Percentiles rank a stretch among this genome's conserved stretches.
Conservation (phyloP, 2,113 vertebrate species). For the Cheirogaleus medius region DNA sequence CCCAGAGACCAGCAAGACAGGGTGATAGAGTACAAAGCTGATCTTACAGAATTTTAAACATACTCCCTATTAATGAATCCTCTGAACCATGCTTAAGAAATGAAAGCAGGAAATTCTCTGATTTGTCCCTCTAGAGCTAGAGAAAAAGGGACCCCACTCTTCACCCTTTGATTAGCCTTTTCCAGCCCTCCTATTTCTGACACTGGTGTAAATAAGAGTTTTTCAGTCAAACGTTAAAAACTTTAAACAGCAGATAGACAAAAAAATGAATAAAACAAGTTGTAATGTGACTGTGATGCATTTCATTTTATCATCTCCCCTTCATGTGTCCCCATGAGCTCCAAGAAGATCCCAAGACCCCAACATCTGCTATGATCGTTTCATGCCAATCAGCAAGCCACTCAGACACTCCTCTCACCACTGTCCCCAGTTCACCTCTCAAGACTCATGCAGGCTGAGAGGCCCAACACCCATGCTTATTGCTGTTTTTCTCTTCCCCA, state of each 20-base stretch:
- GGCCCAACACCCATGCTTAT: neutral
- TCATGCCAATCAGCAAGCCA: neutral
- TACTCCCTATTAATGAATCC: neutral
- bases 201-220: neutral
- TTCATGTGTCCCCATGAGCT: neutral
- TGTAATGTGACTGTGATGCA: neutral
- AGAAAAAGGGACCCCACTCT: neutral
- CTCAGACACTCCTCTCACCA: neutral
- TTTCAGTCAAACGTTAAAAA: conserved; percentile 27
- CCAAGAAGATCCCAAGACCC: neutral
- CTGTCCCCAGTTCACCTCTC: neutral
- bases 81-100: neutral
- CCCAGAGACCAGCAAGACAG: neutral
- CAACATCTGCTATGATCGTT: neutral
- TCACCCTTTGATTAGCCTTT: neutral
- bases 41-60: neutral
- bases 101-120: neutral
- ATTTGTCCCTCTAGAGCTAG: neutral
- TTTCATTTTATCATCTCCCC: neutral
- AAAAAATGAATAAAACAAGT: neutral
- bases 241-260: neutral
- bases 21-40: neutral
- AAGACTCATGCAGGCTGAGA: neutral
- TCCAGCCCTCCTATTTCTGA: neutral
- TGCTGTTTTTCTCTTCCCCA: neutral